Evolutionary conservation across 2,888 invertebrate species (phyloP).

Genomic region (Philonicus albiceps): DNA sequence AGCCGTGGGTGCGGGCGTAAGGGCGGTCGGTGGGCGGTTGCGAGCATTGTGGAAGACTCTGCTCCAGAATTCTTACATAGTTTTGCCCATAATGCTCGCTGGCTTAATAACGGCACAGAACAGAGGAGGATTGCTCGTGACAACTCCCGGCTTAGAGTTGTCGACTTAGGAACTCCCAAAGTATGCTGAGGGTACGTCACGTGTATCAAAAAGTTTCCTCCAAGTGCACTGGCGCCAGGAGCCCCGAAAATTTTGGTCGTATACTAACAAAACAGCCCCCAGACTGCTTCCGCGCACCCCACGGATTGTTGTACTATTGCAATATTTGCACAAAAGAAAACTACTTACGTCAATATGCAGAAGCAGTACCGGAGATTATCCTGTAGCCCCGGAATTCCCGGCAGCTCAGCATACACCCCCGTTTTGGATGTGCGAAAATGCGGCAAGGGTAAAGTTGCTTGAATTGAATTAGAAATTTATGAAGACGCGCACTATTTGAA

Average conservation of each 20-base stretch:
- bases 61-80: background rate
- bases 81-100: background rate
- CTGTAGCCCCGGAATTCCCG: background rate
- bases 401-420: background rate
- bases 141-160: constrained; percentile 12
- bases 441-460: background rate
- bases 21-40: background rate
- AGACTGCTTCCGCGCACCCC: background rate
- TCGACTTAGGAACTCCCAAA: constrained; percentile 7
- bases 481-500: background rate
- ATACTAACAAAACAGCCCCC: background rate
- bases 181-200: constrained; percentile 1
- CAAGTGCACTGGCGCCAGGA: background rate
- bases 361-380: background rate
- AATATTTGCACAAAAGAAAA: background rate
- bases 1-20: background rate
- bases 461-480: background rate
- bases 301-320: background rate
- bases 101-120: background rate
- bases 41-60: background rate
- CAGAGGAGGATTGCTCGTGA: background rate
- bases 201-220: constrained; percentile 21
- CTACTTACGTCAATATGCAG: background rate
- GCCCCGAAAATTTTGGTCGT: background rate
- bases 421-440: background rate